phyloP scores from a whole-genome alignment of 2,888 invertebrate species.

The Sialis lutaria region DNA sequence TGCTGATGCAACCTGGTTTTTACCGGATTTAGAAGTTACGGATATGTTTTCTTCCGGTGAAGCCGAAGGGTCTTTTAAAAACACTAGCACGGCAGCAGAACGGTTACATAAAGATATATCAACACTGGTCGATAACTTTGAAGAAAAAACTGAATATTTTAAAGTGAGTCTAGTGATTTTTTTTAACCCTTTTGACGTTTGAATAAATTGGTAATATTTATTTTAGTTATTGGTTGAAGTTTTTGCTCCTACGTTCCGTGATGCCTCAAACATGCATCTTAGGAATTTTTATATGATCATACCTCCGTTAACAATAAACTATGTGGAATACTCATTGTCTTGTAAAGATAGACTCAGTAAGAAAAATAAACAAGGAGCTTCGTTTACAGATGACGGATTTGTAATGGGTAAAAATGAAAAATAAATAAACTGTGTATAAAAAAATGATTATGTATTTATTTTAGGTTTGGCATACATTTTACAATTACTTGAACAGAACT shows the following conservation, averaged over 20 bases:
- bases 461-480: constrained; percentile 73
- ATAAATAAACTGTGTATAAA: not conserved
- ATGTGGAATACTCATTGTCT: constrained; percentile 80
- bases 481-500: constrained; percentile 68
- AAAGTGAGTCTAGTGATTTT: constrained; percentile 25
- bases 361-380: constrained; percentile 70
- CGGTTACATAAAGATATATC: constrained; percentile 62
- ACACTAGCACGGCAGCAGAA: constrained; percentile 33
- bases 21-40: constrained; percentile 55
- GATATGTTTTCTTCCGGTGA: constrained; percentile 41
- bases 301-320: constrained; percentile 86
- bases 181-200: not conserved
- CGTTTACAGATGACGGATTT: constrained; percentile 97
- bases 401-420: constrained; percentile 56
- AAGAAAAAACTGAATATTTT: constrained; percentile 78
- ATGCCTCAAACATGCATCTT: constrained; percentile 73
- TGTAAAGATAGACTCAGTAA: constrained; percentile 87
- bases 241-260: constrained; percentile 76
- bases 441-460: constrained; percentile 9
- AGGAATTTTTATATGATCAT: constrained; percentile 85
- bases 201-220: constrained; percentile 3
- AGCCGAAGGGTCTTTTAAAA: constrained; percentile 39
- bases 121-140: constrained; percentile 66
- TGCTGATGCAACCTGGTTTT: constrained; percentile 76
- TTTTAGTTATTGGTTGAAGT: constrained; percentile 71